Conservation (phyloP, 2,113 vertebrate genomes). For the Misgurnus anguillicaudatus region DNA sequence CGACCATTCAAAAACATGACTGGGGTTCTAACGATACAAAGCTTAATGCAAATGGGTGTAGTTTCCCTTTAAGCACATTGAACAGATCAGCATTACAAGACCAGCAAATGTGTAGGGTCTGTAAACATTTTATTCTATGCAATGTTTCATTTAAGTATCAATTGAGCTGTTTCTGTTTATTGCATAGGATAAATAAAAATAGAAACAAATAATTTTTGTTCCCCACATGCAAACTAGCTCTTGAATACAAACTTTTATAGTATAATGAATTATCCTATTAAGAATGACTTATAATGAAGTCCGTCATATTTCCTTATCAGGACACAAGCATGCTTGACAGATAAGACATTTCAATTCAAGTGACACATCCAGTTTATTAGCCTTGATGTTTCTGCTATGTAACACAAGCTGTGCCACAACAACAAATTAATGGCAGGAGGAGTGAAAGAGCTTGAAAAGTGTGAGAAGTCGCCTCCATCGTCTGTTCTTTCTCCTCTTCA, state of each 20-base stretch:
- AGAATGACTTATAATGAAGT: background rate
- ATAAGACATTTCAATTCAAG: slow-evolving; percentile 42
- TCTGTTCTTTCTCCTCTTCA: background rate
- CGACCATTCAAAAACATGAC: too few species aligned
- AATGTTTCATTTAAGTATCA: too few species aligned
- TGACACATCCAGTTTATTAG: slow-evolving; percentile 33
- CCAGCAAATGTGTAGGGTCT: too few species aligned
- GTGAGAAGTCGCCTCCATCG: background rate
- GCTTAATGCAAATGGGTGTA: too few species aligned
- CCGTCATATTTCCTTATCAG: slow-evolving; percentile 1
- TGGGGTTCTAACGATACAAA: too few species aligned
- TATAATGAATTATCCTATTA: background rate
- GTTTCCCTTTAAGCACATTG: too few species aligned
- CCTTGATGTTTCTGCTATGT: background rate
- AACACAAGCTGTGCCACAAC: slow-evolving; percentile 17
- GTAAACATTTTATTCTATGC: too few species aligned
- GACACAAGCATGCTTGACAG: background rate
- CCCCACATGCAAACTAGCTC: background rate
- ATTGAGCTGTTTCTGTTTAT: too few species aligned
- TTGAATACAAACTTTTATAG: background rate
- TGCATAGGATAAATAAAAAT: background rate
- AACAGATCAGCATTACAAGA: too few species aligned
- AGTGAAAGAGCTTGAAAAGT: background rate
- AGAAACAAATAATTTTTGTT: background rate
- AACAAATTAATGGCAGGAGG: slow-evolving; percentile 3